Percentiles rank a stretch among this genome's conserved stretches.
These are phyloP conservation scores for Agriotes lineatus DNA, from an alignment of 2,888 invertebrate genomes.

Conservation along the genomic window DNA sequence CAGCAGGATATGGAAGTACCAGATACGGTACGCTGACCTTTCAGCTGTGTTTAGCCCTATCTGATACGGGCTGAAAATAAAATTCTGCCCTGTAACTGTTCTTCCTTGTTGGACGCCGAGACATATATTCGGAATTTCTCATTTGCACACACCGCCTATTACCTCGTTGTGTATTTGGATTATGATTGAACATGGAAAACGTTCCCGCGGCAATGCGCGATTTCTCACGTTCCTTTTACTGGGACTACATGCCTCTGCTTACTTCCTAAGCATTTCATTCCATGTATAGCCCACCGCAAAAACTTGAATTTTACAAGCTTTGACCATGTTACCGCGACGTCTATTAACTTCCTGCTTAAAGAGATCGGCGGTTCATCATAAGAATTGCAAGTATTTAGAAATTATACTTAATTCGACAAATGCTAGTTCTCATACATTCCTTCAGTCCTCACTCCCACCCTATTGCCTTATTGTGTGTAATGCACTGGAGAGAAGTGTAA, in stretches of 20 bases:
- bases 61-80: conserved; percentile 36
- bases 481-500: too few relatives aligned
- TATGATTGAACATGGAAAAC: conserved; percentile 30
- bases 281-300: conserved; percentile 45
- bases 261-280: conserved; percentile 43
- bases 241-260: conserved; percentile 42
- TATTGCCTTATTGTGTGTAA: too few relatives aligned
- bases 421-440: not conserved
- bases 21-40: conserved; percentile 44
- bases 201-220: conserved; percentile 25
- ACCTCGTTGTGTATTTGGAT: conserved; percentile 23
- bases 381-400: conserved; percentile 10
- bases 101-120: conserved; percentile 23
- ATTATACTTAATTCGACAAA: conserved; percentile 6
- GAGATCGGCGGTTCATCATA: conserved; percentile 14
- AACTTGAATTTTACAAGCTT: conserved; percentile 39
- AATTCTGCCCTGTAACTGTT: conserved; percentile 34
- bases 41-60: conserved; percentile 38
- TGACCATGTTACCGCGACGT: conserved; percentile 18
- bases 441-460: too few relatives aligned
- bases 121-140: conserved; percentile 28
- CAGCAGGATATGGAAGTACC: conserved; percentile 41
- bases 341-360: conserved; percentile 30
- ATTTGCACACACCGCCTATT: conserved; percentile 22
- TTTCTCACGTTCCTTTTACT: conserved; percentile 48